Evolutionary conservation across 2,888 invertebrate genomes (phyloP).

Genomic region (Sinhomidia bicolor): DNA sequence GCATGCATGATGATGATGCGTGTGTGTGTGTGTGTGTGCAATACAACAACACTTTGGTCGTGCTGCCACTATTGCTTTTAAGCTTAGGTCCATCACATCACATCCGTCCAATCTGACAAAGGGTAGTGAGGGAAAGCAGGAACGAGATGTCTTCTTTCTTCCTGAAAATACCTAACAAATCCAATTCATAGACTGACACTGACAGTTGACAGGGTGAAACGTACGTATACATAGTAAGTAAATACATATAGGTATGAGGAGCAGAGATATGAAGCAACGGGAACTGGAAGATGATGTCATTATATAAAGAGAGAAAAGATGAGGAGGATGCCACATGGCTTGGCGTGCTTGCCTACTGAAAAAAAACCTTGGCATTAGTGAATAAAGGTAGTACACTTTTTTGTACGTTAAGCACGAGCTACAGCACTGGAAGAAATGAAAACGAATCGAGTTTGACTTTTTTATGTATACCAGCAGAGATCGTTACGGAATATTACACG

Average conservation of each 20-base stretch:
- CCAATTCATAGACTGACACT: constrained; percentile 47
- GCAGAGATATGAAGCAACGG: not conserved
- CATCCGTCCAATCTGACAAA: not conserved
- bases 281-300: not conserved
- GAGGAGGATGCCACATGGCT: not conserved
- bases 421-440: not conserved
- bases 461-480: not conserved
- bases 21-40: no score
- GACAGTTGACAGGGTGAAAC: constrained; percentile 49
- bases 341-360: not conserved
- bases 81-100: constrained; percentile 14
- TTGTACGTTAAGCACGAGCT: not conserved
- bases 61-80: not conserved
- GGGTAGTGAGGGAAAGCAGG: not conserved
- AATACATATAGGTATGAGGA: no score
- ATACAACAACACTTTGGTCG: no score
- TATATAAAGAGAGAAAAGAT: not conserved
- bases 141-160: constrained; percentile 1
- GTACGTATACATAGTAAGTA: no score
- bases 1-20: no score
- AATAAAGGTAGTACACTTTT: not conserved
- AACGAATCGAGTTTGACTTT: constrained; percentile 26
- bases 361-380: not conserved
- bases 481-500: constrained; percentile 69
- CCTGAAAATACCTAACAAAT: constrained; percentile 12